Conservation (phyloP, 2,797 vertebrate species). For the Macropodus opercularis region DNA sequence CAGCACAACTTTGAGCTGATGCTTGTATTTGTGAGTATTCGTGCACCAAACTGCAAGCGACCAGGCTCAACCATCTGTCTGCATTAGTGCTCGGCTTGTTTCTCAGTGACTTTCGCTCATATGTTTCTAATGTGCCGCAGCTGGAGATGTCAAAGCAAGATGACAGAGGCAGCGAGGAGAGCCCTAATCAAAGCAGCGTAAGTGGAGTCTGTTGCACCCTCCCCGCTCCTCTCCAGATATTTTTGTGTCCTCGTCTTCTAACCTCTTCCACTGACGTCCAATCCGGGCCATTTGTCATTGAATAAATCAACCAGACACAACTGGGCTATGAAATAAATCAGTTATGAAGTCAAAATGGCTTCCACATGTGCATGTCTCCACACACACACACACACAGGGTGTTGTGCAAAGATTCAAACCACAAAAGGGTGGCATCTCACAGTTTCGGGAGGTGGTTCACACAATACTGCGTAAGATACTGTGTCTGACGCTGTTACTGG, state of each 20-base stretch:
- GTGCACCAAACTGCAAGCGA: background rate
- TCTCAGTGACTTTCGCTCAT: slow-evolving; percentile 42
- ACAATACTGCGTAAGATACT: slow-evolving; percentile 47
- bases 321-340: slow-evolving; percentile 67
- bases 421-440: slow-evolving; percentile 51
- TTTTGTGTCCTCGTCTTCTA: slow-evolving; percentile 22
- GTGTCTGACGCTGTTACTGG: slow-evolving; percentile 30
- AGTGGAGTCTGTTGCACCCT: slow-evolving; percentile 57
- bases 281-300: slow-evolving; percentile 69
- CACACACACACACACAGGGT: slow-evolving; percentile 34
- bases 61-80: slow-evolving; percentile 3
- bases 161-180: slow-evolving; percentile 75
- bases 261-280: slow-evolving; percentile 61
- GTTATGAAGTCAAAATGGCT: slow-evolving; percentile 48
- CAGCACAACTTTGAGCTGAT: slow-evolving; percentile 17
- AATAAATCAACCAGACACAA: slow-evolving; percentile 79
- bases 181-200: slow-evolving; percentile 77
- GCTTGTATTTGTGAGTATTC: slow-evolving; percentile 13
- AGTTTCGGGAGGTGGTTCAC: slow-evolving; percentile 33
- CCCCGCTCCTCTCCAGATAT: slow-evolving; percentile 16
- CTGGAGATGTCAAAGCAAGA: slow-evolving; percentile 76
- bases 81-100: slow-evolving; percentile 18
- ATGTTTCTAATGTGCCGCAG: slow-evolving; percentile 67
- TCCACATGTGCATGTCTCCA: slow-evolving; percentile 42
- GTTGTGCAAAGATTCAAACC: slow-evolving; percentile 57